Evolutionary conservation across 2,797 vertebrate genomes (phyloP).

Genomic region (Schizopygopsis malacanthus): DNA sequence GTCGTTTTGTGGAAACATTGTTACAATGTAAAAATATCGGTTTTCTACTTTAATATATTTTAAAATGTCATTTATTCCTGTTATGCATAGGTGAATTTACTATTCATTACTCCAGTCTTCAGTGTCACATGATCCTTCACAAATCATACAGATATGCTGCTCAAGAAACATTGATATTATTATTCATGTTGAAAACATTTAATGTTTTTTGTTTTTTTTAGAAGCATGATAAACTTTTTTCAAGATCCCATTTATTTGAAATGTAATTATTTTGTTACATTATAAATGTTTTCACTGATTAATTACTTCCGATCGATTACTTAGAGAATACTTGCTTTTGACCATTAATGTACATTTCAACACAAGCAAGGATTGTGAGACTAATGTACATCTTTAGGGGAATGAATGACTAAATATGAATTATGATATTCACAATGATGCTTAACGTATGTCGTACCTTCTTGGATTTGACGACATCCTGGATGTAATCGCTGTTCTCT

Average conservation of each 20-base stretch:
- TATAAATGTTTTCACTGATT: not conserved
- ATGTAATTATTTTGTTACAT: not conserved
- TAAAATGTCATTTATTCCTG: not conserved
- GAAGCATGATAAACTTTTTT: not conserved
- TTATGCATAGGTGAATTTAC: not conserved
- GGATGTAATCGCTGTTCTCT: constrained; percentile 76
- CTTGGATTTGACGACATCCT: constrained; percentile 77
- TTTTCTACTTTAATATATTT: not conserved
- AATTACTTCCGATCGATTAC: not conserved
- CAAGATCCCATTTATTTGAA: not conserved
- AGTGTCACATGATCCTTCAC: not conserved
- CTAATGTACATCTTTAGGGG: not conserved
- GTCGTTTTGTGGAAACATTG: not conserved
- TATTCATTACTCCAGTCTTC: not conserved
- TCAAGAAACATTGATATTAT: not conserved
- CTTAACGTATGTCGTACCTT: constrained; percentile 70
- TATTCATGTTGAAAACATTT: not conserved
- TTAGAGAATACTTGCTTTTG: not conserved
- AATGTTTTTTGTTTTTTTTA: not conserved
- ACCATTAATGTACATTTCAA: not conserved
- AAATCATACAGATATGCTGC: not conserved
- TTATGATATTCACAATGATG: not conserved
- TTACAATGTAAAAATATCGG: not conserved
- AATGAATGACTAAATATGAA: not conserved
- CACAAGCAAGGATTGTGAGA: not conserved